A percentile compares a stretch with the other conserved stretches of the same genome.
phyloP scores from a whole-genome alignment of 1,140 invertebrate genomes.

The Bilobella aurantiaca region DNA sequence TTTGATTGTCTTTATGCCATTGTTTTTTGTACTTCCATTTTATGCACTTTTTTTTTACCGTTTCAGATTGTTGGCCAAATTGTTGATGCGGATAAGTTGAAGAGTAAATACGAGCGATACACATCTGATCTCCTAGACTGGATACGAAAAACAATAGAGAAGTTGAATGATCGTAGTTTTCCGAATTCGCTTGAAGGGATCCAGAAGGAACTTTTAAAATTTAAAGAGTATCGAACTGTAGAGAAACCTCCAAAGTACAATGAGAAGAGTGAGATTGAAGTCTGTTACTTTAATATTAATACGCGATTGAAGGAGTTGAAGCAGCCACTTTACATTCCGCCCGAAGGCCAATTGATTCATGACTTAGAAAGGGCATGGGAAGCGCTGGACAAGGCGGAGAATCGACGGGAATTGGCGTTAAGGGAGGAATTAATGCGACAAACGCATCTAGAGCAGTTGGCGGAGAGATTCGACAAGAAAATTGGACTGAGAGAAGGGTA shows the following conservation, averaged over 20 bases:
- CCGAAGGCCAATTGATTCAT: slow-evolving; percentile 80
- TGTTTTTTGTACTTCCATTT: too few species aligned
- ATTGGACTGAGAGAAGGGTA: slow-evolving; percentile 83
- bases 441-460: slow-evolving; percentile 86
- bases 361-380: slow-evolving; percentile 91
- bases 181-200: slow-evolving; percentile 95
- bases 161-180: slow-evolving; percentile 75
- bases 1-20: too few species aligned
- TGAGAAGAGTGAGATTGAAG: slow-evolving; percentile 93
- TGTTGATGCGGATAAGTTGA: slow-evolving; percentile 86
- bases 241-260: slow-evolving; percentile 98
- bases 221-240: slow-evolving; percentile 90
- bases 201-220: slow-evolving; percentile 73
- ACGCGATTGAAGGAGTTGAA: slow-evolving; percentile 86
- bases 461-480: slow-evolving; percentile 93
- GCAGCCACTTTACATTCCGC: slow-evolving; percentile 76
- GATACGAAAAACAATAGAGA: slow-evolving; percentile 77
- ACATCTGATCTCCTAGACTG: slow-evolving; percentile 80
- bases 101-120: slow-evolving; percentile 74
- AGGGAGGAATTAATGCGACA: slow-evolving; percentile 82
- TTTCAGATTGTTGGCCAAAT: slow-evolving; percentile 94
- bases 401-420: slow-evolving; percentile 82
- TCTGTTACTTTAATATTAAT: slow-evolving; percentile 91
- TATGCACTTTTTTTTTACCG: slow-evolving; percentile 14
- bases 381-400: slow-evolving; percentile 83